Conservation (phyloP, 2,797 vertebrate species). For the Schizothorax lantsangensis region DNA sequence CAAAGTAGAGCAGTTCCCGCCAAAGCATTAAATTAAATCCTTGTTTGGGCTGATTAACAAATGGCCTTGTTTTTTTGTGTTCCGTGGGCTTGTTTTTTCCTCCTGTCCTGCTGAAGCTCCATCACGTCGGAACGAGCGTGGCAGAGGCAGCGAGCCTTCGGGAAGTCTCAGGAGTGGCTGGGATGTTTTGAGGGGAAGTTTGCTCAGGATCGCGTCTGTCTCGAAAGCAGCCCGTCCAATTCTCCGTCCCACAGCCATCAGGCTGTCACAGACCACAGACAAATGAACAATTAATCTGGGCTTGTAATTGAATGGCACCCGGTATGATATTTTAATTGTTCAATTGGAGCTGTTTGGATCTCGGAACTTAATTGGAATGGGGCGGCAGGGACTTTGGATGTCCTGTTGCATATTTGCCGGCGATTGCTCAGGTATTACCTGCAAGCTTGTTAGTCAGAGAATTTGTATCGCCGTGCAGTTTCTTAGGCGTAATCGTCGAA, state of each 20-base stretch:
- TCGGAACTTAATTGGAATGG: slow-evolving; percentile 75
- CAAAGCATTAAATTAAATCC: slow-evolving; percentile 87
- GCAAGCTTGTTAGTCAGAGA: slow-evolving; percentile 14
- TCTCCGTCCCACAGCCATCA: slow-evolving; percentile 62
- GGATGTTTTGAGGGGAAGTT: slow-evolving; percentile 58
- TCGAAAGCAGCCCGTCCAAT: slow-evolving; percentile 63
- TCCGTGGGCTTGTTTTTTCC: slow-evolving; percentile 64
- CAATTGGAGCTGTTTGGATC: slow-evolving; percentile 82
- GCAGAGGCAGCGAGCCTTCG: slow-evolving; percentile 50
- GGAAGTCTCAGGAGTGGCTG: slow-evolving; percentile 57
- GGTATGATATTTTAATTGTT: slow-evolving; percentile 81
- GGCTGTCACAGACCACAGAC: slow-evolving; percentile 68
- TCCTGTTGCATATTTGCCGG: slow-evolving; percentile 48
- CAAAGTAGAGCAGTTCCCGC: slow-evolving; percentile 79
- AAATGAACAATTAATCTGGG: slow-evolving; percentile 81
- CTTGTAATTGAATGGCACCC: slow-evolving; percentile 81
- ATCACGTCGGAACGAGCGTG: slow-evolving; percentile 47
- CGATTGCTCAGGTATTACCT: slow-evolving; percentile 38
- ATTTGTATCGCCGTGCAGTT: neutral
- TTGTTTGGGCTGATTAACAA: slow-evolving; percentile 87
- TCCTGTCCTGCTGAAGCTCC: slow-evolving; percentile 54
- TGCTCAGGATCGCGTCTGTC: slow-evolving; percentile 63
- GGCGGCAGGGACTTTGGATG: slow-evolving; percentile 50
- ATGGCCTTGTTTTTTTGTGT: slow-evolving; percentile 83
- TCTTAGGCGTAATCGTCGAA: neutral